Evolutionary conservation across 2,888 invertebrate species (phyloP), one percentile per base, ranked within the genome.

Genomic region (Branchellion lobata): DNA sequence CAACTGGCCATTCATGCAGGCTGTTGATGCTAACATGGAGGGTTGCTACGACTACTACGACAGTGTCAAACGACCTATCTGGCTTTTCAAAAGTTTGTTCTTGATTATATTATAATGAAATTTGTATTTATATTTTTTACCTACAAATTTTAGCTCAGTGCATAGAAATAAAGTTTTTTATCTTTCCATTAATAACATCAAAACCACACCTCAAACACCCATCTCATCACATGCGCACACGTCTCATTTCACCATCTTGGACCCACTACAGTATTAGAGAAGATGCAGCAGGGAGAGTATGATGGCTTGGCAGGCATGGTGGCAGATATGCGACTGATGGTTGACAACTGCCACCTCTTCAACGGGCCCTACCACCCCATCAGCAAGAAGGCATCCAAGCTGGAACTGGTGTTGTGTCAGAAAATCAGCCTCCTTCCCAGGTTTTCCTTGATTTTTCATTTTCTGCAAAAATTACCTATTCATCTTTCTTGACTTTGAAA

Each of bases 301-400:
- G 82, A 81, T 0, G 85, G 85, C 11, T 85, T 90, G n/a, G 87
- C 87, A 51, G 87, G 89, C 69, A 86, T 89, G 84, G 86, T 89
- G 8, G 84, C 85, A 11, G 90, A 90, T 83, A 85, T 90, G 72
- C 85, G 89, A 8, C 84, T 87, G 53, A 88, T 90, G 87, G 83
- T 90, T 69, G 88, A 89, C 82, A 90, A 90, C 82, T 89, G 89
- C 83, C 89, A 89, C 82, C 87, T 88, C 24, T 90, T 87, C 84
- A 88, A 89, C 86, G 90, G 89, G 24, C 86, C 88, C 0, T 85
- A 86, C 82, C 87, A 88, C 82, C 84, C 85, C 51, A 84, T 88
- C 33, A 88, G 88, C 8, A 88, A 87, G 83, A 86, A 87, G 80
- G 89, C 87, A 11, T 85, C 88, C 79, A 85, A 87, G 68, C 84